Percentiles rank a stretch among this genome's conserved stretches.
phyloP scores from a whole-genome alignment of 2,113 vertebrate species.

The Serinus canaria region DNA sequence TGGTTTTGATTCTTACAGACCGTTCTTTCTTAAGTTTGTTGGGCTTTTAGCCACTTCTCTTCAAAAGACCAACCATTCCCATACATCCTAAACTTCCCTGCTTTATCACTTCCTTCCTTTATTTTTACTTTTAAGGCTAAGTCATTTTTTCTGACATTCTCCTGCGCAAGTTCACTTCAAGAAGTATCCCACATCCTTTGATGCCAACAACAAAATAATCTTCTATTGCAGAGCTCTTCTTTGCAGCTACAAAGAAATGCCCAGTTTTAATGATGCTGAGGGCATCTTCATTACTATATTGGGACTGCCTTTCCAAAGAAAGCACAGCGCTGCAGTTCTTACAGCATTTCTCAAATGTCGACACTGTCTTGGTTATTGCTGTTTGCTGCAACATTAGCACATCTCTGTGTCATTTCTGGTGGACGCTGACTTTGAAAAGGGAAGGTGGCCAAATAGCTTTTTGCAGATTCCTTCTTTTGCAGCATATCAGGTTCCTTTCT shows the following conservation, averaged over 20 bases:
- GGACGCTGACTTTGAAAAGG: not conserved
- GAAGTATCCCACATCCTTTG: not conserved
- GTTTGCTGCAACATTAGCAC: not conserved
- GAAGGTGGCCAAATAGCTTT: not conserved
- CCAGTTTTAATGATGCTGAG: slow-evolving; percentile 34
- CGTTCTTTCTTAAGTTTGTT: not conserved
- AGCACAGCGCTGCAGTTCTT: slow-evolving; percentile 15
- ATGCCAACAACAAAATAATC: not conserved
- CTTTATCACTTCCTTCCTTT: not conserved
- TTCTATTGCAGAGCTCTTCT: not conserved
- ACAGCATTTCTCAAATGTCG: not conserved
- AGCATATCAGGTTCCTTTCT: not conserved
- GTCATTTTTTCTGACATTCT: not conserved
- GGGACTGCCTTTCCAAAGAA: slow-evolving; percentile 6
- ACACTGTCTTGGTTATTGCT: not conserved
- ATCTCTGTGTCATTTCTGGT: not conserved
- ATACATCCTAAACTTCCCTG: not conserved
- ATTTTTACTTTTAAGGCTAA: not conserved
- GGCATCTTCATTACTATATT: slow-evolving; percentile 33
- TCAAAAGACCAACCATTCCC: not conserved
- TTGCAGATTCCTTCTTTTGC: not conserved
- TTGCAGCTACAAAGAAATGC: slow-evolving; percentile 13
- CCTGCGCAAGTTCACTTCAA: not conserved
- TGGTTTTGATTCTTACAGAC: not conserved
- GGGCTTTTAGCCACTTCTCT: not conserved